Percentiles rank a stretch among this genome's conserved stretches.
Evolutionary conservation across 2,888 invertebrate genomes (phyloP).

Genomic region (Eledona agricola): DNA sequence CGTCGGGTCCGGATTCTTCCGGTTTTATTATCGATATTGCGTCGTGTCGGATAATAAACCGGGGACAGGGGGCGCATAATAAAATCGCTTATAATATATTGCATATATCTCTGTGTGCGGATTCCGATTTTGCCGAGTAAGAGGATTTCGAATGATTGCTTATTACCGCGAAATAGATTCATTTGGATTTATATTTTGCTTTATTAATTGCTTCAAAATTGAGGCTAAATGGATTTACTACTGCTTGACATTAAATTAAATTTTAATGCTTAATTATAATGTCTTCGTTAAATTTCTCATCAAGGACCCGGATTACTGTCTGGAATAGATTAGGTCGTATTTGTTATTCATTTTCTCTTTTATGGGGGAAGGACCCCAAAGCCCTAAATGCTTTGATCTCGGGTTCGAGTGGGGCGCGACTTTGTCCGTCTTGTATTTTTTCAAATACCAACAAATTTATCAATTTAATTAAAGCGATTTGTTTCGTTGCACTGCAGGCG

Average conservation of each 20-base stretch:
- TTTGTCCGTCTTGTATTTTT: slow-evolving; percentile 10
- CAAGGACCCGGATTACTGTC: slow-evolving; percentile 29
- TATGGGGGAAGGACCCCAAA: slow-evolving; percentile 6
- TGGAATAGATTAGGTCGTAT: slow-evolving; percentile 27
- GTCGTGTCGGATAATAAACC: neutral
- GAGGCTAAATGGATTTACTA: slow-evolving; percentile 34
- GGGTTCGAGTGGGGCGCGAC: no score
- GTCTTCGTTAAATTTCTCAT: slow-evolving; percentile 47
- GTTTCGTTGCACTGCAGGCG: slow-evolving; percentile 27
- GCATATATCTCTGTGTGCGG: slow-evolving; percentile 24
- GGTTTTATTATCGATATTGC: slow-evolving; percentile 9
- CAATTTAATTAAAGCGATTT: slow-evolving; percentile 36
- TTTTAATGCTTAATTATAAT: slow-evolving; percentile 46
- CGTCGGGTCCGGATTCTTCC: slow-evolving; percentile 13
- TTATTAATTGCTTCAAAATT: slow-evolving; percentile 37
- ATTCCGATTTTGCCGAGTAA: slow-evolving; percentile 36
- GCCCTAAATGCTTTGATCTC: slow-evolving; percentile 4
- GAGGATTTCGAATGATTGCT: slow-evolving; percentile 46
- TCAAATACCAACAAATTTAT: slow-evolving; percentile 27
- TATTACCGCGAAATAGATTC: slow-evolving; percentile 46
- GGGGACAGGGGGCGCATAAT: slow-evolving; percentile 1
- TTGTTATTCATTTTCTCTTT: slow-evolving; percentile 33
- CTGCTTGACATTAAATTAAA: slow-evolving; percentile 45
- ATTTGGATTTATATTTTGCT: slow-evolving; percentile 44
- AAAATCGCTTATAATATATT: slow-evolving; percentile 9